These are phyloP conservation scores for Stercorarius parasiticus DNA, from an alignment of 2,113 vertebrate species.

Conservation along the genomic window DNA sequence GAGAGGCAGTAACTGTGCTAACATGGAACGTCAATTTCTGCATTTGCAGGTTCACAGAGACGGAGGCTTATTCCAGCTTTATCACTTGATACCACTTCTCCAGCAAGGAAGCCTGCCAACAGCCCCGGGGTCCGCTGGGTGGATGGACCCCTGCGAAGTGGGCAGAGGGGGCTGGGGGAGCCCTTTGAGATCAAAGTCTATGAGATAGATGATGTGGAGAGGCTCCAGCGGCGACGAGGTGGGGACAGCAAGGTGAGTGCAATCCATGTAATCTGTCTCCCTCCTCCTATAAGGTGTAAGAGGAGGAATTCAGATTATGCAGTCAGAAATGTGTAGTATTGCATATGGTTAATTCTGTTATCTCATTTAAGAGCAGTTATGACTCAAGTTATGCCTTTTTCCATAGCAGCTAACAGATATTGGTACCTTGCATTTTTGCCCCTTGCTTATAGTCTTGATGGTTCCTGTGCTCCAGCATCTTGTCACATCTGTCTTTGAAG, in stretches of 20 bases:
- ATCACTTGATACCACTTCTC: conserved; percentile 85
- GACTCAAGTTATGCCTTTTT: background rate
- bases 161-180: conserved; percentile 80
- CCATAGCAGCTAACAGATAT: background rate
- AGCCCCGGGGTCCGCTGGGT: conserved; percentile 92
- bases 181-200: conserved; percentile 98
- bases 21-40: background rate
- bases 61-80: conserved; percentile 89
- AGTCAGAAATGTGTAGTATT: background rate
- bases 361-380: background rate
- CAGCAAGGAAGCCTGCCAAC: conserved; percentile 83
- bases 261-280: background rate
- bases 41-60: conserved; percentile 86
- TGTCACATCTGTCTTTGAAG: background rate
- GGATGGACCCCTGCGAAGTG: conserved; percentile 87
- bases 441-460: background rate
- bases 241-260: conserved; percentile 83
- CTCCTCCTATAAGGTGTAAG: background rate
- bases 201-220: conserved; percentile 96
- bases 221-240: conserved; percentile 86
- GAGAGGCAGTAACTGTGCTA: background rate
- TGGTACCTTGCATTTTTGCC: background rate
- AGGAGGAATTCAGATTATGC: background rate
- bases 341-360: background rate
- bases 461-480: background rate